Evolutionary conservation across 2,113 vertebrate genomes (phyloP).

Genomic region (Corythornis cristatus): DNA sequence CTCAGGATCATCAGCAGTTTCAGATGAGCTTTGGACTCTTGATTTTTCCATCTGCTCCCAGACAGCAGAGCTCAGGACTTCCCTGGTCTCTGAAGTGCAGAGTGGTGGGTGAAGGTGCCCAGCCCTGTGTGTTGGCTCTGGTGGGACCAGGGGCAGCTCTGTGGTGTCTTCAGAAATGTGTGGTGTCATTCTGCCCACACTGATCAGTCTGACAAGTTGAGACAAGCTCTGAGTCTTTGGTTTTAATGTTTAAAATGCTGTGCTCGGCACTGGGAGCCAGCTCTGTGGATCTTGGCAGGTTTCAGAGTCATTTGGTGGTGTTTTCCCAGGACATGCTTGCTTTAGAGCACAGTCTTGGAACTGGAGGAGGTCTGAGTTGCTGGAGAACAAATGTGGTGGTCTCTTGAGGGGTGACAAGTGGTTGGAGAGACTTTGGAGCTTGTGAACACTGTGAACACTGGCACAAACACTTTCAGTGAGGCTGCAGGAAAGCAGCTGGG

Average conservation of each 20-base stretch:
- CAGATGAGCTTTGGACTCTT: neutral
- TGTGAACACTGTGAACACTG: neutral
- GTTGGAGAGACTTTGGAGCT: neutral
- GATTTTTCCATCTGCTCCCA: neutral
- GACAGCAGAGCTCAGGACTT: neutral
- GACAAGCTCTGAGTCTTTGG: neutral
- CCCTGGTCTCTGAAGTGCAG: neutral
- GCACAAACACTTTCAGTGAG: no score
- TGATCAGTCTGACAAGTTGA: constrained; percentile 31
- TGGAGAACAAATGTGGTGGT: neutral
- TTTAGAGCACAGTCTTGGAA: neutral
- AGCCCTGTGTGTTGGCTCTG: neutral
- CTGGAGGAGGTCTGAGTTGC: neutral
- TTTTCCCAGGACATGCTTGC: neutral
- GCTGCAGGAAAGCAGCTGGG: neutral
- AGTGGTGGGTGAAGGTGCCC: neutral
- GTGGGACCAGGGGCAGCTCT: neutral
- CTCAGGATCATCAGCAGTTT: neutral
- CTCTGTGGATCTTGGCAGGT: neutral
- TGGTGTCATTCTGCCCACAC: constrained; percentile 3
- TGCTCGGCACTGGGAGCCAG: constrained; percentile 8
- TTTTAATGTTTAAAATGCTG: constrained; percentile 35
- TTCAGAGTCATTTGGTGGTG: neutral
- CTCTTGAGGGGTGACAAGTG: neutral
- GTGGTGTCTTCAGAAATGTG: neutral